Evolutionary conservation across 2,797 vertebrate species (phyloP).

Genomic region (Poecilia velifera): DNA sequence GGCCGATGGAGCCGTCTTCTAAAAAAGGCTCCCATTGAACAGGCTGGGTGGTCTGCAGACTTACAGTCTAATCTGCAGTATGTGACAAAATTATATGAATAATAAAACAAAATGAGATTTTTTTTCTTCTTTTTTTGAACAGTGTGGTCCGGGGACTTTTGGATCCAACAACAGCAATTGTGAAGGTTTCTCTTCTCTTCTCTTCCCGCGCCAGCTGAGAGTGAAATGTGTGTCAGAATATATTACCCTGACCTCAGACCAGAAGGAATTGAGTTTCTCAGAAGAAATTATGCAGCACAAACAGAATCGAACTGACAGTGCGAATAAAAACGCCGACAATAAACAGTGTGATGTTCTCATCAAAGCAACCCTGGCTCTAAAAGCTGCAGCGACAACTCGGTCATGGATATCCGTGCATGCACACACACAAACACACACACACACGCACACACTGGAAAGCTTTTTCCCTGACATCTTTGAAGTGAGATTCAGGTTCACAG

Average conservation of each 20-base stretch:
- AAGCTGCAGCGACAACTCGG: slow-evolving; percentile 23
- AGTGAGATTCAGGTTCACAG: slow-evolving; percentile 66
- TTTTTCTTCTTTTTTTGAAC: slow-evolving; percentile 1
- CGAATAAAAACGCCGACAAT: slow-evolving; percentile 22
- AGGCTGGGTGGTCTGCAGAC: slow-evolving; percentile 64
- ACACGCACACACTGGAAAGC: slow-evolving; percentile 31
- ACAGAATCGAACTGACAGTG: slow-evolving; percentile 7
- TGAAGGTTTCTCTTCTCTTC: slow-evolving; percentile 35
- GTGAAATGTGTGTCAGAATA: slow-evolving; percentile 17
- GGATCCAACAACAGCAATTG: slow-evolving; percentile 23
- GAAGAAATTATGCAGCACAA: slow-evolving; percentile 17
- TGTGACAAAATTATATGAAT: slow-evolving; percentile 47
- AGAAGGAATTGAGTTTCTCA: slow-evolving; percentile 12
- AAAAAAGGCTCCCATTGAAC: slow-evolving; percentile 39
- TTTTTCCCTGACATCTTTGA: slow-evolving; percentile 60
- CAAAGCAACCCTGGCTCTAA: slow-evolving; percentile 36
- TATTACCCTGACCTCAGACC: slow-evolving; percentile 2
- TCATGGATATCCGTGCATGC: slow-evolving; percentile 11
- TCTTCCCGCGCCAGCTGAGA: slow-evolving; percentile 6
- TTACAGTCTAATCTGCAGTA: slow-evolving; percentile 38
- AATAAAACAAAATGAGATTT: slow-evolving; percentile 39
- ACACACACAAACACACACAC: too few relatives aligned
- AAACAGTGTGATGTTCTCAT: slow-evolving; percentile 12
- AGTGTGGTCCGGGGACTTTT: slow-evolving; percentile 40
- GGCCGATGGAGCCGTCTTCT: slow-evolving; percentile 25